Percentiles rank a stretch among this genome's conserved stretches.
Evolutionary conservation across 2,113 vertebrate species (phyloP).

Genomic region (Solea solea): DNA sequence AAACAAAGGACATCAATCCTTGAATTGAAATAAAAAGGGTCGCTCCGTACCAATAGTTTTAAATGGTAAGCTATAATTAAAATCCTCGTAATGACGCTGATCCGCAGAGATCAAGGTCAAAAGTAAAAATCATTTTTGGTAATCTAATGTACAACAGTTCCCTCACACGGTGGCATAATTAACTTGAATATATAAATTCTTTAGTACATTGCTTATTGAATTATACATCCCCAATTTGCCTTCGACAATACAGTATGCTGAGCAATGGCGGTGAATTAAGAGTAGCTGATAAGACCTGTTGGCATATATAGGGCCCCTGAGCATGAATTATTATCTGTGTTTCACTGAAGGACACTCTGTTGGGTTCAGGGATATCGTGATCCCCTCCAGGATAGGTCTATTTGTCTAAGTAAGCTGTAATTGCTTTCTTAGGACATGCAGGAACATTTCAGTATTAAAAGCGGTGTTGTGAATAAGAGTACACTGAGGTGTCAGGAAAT

Average conservation of each 20-base stretch:
- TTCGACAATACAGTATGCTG: slow-evolving; percentile 69
- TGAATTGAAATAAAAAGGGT: slow-evolving; percentile 66
- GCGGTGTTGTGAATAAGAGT: slow-evolving; percentile 17
- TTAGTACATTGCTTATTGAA: slow-evolving; percentile 89
- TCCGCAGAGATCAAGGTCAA: slow-evolving; percentile 75
- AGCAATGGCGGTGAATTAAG: slow-evolving; percentile 59
- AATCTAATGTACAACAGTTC: slow-evolving; percentile 71
- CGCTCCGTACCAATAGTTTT: slow-evolving; percentile 64
- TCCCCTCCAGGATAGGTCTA: slow-evolving; percentile 49
- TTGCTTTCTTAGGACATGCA: slow-evolving; percentile 57
- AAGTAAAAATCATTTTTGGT: slow-evolving; percentile 75
- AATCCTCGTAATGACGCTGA: slow-evolving; percentile 74
- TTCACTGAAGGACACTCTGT: slow-evolving; percentile 66
- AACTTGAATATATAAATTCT: slow-evolving; percentile 88
- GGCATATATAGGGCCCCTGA: slow-evolving; percentile 63
- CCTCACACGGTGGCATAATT: slow-evolving; percentile 83
- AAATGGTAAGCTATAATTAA: slow-evolving; percentile 72
- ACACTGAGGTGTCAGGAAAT: neutral
- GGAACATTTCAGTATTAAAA: slow-evolving; percentile 44
- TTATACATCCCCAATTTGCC: slow-evolving; percentile 80
- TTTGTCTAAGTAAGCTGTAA: slow-evolving; percentile 68
- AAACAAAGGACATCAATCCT: slow-evolving; percentile 67
- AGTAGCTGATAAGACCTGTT: slow-evolving; percentile 69
- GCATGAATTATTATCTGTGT: slow-evolving; percentile 73
- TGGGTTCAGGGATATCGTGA: slow-evolving; percentile 58